Evolutionary conservation across 2,113 vertebrate genomes (phyloP).

Genomic region (Emberiza fucata): DNA sequence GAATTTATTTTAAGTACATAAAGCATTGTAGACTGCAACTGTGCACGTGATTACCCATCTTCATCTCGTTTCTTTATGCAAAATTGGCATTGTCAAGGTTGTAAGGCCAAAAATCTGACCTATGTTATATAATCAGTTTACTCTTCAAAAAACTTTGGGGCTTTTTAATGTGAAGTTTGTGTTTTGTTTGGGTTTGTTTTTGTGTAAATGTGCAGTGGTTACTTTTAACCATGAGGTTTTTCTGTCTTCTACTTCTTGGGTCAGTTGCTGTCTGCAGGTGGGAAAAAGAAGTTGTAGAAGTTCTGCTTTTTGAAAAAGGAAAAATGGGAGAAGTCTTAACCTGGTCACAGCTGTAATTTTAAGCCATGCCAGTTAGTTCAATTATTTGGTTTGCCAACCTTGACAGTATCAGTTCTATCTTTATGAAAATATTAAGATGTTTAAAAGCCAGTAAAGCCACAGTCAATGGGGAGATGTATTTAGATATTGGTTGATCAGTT

Average conservation of each 20-base stretch:
- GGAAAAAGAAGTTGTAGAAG: conserved; percentile 60
- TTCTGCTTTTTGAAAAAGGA: conserved; percentile 59
- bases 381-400: conserved; percentile 76
- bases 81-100: conserved; percentile 71
- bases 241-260: conserved; percentile 64
- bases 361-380: conserved; percentile 69
- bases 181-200: neutral
- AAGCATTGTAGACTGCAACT: conserved; percentile 47
- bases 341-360: conserved; percentile 54
- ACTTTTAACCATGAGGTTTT: conserved; percentile 38
- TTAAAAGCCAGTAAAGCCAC: neutral
- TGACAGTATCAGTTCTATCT: conserved; percentile 66
- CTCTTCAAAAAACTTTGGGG: neutral
- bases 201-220: neutral
- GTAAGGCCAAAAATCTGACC: conserved; percentile 75
- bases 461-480: neutral
- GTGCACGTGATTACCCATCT: conserved; percentile 47
- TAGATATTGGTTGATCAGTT: neutral
- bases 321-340: conserved; percentile 63
- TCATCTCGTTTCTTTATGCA: conserved; percentile 8
- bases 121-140: neutral
- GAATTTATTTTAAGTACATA: conserved; percentile 48
- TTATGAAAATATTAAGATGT: neutral
- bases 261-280: conserved; percentile 63
- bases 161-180: neutral